A percentile compares a stretch with the other conserved stretches of the same genome.
phyloP scores from a whole-genome alignment of 2,888 invertebrate genomes.

The Syrista parreyssii region DNA sequence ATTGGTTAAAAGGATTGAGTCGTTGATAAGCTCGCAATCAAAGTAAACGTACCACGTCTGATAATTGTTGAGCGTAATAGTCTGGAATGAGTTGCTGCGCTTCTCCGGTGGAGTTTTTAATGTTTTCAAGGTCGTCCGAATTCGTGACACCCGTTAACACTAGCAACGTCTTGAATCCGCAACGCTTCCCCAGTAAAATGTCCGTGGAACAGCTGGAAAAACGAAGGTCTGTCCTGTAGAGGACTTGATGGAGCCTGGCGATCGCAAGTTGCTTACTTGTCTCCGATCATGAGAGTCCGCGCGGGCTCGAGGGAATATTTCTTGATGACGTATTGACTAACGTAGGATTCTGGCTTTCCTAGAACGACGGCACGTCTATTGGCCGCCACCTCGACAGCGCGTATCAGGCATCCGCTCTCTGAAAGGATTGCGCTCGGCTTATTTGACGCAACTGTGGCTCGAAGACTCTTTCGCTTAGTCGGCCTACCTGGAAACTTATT shows the following conservation, averaged over 20 bases:
- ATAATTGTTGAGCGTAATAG: constrained; percentile 62
- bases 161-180: constrained; percentile 89
- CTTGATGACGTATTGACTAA: constrained; percentile 79
- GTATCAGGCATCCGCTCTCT: constrained; percentile 89
- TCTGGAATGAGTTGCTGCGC: constrained; percentile 57
- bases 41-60: constrained; percentile 49
- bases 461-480: not conserved
- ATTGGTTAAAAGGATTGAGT: no score
- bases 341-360: constrained; percentile 90
- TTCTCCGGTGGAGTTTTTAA: constrained; percentile 55
- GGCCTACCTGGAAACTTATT: constrained; percentile 51
- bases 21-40: not conserved
- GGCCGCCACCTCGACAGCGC: constrained; percentile 84
- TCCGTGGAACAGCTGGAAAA: constrained; percentile 82
- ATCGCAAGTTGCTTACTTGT: constrained; percentile 69
- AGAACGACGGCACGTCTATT: constrained; percentile 82
- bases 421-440: constrained; percentile 47
- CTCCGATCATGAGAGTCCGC: constrained; percentile 92
- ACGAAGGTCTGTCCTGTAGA: not conserved
- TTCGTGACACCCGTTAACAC: constrained; percentile 87
- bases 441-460: not conserved
- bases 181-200: constrained; percentile 86
- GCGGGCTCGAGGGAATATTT: constrained; percentile 82
- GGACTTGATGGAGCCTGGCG: not conserved
- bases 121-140: constrained; percentile 69